Evolutionary conservation across 2,113 vertebrate genomes (phyloP), one percentile per base, ranked within the genome.

Genomic region (Puffinus mauretanicus): DNA sequence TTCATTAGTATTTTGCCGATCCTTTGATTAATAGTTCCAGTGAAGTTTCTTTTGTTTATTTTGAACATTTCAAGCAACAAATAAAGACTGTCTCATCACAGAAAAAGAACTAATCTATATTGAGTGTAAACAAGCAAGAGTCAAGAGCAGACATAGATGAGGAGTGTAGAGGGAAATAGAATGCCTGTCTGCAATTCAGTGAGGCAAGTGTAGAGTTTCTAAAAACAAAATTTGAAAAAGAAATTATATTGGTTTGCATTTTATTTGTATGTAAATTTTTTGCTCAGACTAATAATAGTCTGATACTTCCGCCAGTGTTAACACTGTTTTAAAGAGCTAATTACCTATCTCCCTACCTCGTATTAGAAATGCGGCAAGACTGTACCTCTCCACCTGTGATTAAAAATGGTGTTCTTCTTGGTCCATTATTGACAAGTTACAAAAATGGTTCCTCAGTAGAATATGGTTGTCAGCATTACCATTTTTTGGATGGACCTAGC

Each of bases 351-450:
- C 34, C 46, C 17, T 67, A 5, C 38, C 34, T n/a, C 2, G 0
- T 46, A 38, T 40, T 58, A 98, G 97, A 95, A 93, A 96, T 78
- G 17, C 86, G 49, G 60, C 96, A 97, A 42, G 93, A 87, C 22
- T 98, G 98, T 88, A 81, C 83, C 25, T 47, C 93, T 71, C 98
- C 98, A 38, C 98, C 98, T 66, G 40, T 26, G 54, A 42, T 98
- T 78, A 49, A 83, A 44, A 97, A 98, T 11, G 97, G 97, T 67
- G 89, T 9, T 75, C 26, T 97, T 52, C 61, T 97, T 61, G 86
- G 57, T 46, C 93, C 69, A 1, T 13, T 93, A 47, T 3, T 94
- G 93, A 17, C 44, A 38, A 97, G 66, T 46, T 98, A 98, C 67
- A 71, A 29, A 32, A 80, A 92, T 19, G 98, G 98, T 27, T 97